Evolutionary conservation across 1,140 invertebrate species (phyloP).

Genomic region (Magallana ariakensis): DNA sequence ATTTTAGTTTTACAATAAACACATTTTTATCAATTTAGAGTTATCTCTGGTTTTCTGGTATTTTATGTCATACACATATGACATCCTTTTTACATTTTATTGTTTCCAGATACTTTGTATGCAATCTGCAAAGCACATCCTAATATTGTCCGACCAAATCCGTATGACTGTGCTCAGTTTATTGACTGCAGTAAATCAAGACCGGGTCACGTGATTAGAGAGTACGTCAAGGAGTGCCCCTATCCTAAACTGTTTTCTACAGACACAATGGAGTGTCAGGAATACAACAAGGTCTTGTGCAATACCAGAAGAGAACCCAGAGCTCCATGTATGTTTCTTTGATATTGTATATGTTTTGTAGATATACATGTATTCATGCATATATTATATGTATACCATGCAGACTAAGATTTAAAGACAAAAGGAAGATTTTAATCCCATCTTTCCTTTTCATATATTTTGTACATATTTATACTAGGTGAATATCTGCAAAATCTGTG

Average conservation of each 20-base stretch:
- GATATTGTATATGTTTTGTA: not conserved
- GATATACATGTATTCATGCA: not conserved
- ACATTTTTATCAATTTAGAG: too few relatives aligned
- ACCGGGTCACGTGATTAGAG: conserved; percentile 47
- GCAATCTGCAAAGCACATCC: conserved; percentile 42
- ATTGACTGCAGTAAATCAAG: conserved; percentile 65
- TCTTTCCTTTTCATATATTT: not conserved
- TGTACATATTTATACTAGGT: conserved; percentile 50
- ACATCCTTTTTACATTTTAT: not conserved
- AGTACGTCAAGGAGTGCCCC: conserved; percentile 50
- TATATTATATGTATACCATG: not conserved
- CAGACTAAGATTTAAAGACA: too few relatives aligned
- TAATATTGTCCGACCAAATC: conserved; percentile 49
- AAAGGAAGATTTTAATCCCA: not conserved
- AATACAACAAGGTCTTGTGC: conserved; percentile 54
- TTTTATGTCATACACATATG: not conserved
- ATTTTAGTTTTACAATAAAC: too few relatives aligned
- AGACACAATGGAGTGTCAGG: conserved; percentile 50
- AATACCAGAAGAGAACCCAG: conserved; percentile 54
- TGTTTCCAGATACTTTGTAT: conserved; percentile 37
- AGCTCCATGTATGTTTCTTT: conserved; percentile 61
- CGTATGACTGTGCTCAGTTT: conserved; percentile 68
- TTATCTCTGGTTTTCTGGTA: not conserved
- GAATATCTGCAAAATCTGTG: conserved; percentile 62
- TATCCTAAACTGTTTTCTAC: conserved; percentile 54